phyloP scores from a whole-genome alignment of 2,113 vertebrate genomes.

The Alaudala cheleensis region DNA sequence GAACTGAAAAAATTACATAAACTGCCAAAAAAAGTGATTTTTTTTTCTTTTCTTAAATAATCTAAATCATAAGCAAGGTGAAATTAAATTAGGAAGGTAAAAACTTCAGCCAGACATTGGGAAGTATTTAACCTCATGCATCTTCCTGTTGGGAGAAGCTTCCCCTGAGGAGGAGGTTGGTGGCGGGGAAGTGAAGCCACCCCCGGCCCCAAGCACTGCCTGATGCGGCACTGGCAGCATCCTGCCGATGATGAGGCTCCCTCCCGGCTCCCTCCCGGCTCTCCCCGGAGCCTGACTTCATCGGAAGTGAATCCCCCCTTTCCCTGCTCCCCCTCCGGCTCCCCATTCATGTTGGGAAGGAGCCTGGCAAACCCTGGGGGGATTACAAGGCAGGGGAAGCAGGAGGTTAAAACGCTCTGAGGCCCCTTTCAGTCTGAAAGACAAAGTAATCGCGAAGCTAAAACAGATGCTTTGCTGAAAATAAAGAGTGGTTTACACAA shows the following conservation, averaged over 20 bases:
- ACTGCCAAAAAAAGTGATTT: background rate
- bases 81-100: background rate
- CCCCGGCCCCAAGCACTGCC: background rate
- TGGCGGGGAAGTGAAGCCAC: background rate
- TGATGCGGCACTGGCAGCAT: background rate
- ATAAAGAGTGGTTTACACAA: constrained; percentile 34
- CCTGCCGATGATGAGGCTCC: background rate
- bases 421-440: constrained; percentile 36
- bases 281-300: constrained; percentile 1
- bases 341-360: constrained; percentile 44
- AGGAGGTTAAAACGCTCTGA: constrained; percentile 13
- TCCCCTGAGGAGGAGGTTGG: background rate
- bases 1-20: background rate
- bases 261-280: background rate
- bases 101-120: background rate
- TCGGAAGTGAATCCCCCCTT: constrained; percentile 18
- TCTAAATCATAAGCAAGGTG: background rate
- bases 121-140: background rate
- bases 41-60: background rate
- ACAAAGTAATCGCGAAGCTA: constrained; percentile 35
- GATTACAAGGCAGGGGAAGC: constrained; percentile 42
- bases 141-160: background rate
- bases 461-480: constrained; percentile 53
- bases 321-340: background rate
- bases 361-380: constrained; percentile 39